Percentiles rank a stretch among this genome's conserved stretches.
These are phyloP conservation scores for Tiliacea aurago DNA, from an alignment of 2,888 invertebrate species.

Conservation along the genomic window DNA sequence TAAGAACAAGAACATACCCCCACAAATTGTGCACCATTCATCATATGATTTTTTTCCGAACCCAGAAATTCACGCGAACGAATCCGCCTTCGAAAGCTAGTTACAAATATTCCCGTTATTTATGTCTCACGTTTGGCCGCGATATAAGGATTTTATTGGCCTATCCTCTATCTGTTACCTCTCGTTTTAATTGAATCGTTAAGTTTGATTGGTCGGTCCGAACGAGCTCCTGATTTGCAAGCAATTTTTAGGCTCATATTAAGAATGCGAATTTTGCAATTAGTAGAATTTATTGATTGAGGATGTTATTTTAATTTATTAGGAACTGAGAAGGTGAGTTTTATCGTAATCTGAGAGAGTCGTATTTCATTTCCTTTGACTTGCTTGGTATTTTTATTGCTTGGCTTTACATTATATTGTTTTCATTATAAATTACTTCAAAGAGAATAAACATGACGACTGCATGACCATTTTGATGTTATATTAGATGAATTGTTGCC, in stretches of 20 bases:
- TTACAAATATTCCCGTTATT: constrained; percentile 74
- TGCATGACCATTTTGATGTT: neutral
- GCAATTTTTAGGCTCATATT: constrained; percentile 54
- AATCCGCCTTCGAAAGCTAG: constrained; percentile 47
- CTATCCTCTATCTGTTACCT: constrained; percentile 69
- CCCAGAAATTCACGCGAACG: constrained; percentile 44
- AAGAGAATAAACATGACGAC: neutral
- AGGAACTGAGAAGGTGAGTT: constrained; percentile 20
- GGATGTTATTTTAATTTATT: constrained; percentile 55
- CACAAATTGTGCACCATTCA: constrained; percentile 74
- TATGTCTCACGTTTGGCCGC: constrained; percentile 76
- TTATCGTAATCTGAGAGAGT: constrained; percentile 16
- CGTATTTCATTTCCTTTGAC: neutral
- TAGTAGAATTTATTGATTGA: constrained; percentile 52
- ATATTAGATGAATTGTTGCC: neutral
- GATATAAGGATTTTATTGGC: constrained; percentile 83
- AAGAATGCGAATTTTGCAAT: constrained; percentile 59
- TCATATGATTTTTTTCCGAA: constrained; percentile 52
- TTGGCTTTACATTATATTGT: neutral
- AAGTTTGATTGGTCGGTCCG: constrained; percentile 74
- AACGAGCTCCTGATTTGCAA: constrained; percentile 56
- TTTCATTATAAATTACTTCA: neutral
- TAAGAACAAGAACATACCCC: constrained; percentile 38
- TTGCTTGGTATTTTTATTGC: neutral
- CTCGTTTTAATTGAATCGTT: constrained; percentile 81